These are phyloP conservation scores for Notocelia uddmanniana DNA, from an alignment of 2,888 invertebrate species.

Conservation along the genomic window DNA sequence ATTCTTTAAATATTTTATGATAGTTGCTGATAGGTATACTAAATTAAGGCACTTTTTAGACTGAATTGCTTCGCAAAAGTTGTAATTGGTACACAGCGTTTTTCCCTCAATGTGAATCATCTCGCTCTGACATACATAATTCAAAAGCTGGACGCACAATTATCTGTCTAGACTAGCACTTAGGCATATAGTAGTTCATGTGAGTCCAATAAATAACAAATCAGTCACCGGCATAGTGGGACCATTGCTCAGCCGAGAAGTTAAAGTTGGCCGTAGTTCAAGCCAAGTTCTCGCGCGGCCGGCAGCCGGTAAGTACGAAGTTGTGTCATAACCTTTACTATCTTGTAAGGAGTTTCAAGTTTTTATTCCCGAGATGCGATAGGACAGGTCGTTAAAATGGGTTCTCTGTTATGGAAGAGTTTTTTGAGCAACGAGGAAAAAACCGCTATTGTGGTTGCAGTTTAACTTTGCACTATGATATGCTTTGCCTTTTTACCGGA, in stretches of 20 bases:
- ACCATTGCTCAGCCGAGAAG: conserved; percentile 75
- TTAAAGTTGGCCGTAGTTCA: conserved; percentile 76
- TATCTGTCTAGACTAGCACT: conserved; percentile 53
- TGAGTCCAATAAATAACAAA: conserved; percentile 79
- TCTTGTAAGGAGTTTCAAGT: conserved; percentile 42
- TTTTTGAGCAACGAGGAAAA: conserved; percentile 7
- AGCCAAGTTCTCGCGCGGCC: conserved; percentile 63
- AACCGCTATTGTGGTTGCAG: neutral
- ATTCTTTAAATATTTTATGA: neutral
- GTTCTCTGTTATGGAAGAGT: conserved; percentile 7
- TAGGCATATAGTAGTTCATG: conserved; percentile 62
- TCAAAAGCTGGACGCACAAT: conserved; percentile 34
- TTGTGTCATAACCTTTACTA: conserved; percentile 47
- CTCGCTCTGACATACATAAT: neutral
- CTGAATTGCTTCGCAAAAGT: neutral
- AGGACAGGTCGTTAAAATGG: conserved; percentile 38
- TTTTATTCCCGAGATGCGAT: conserved; percentile 35
- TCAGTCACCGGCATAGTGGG: conserved; percentile 79
- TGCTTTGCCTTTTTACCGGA: neutral
- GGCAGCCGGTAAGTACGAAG: conserved; percentile 55
- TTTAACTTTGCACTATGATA: neutral
- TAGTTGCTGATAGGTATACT: too few species aligned
- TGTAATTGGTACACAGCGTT: neutral
- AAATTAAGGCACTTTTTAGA: neutral
- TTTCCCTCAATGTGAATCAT: conserved; percentile 2